Conservation (phyloP, 2,888 invertebrate species). For the Mesorhabditis spiculigera region DNA sequence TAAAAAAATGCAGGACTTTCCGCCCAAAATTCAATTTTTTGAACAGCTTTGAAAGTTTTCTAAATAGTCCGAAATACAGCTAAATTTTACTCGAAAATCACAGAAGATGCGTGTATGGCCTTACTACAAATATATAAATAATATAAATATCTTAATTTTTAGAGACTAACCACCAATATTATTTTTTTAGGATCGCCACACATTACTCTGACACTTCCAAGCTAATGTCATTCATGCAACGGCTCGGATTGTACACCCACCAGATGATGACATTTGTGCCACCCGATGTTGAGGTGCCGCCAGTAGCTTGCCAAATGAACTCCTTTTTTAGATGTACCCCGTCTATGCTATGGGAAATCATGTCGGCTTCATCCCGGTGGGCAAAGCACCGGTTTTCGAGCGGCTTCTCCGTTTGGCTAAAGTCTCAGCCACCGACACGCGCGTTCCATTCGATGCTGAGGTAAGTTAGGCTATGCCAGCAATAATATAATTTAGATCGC, state of each 20-base stretch:
- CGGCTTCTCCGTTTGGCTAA: conserved; percentile 76
- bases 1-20: neutral
- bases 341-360: conserved; percentile 82
- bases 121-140: too few species aligned
- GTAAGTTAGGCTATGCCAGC: conserved; percentile 8
- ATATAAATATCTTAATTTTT: too few species aligned
- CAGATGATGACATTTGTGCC: conserved; percentile 28
- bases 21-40: too few species aligned
- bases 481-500: conserved; percentile 66
- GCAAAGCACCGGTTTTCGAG: conserved; percentile 68
- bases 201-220: conserved; percentile 36
- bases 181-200: conserved; percentile 33
- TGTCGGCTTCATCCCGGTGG: conserved; percentile 74
- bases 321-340: conserved; percentile 60
- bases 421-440: conserved; percentile 62
- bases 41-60: too few species aligned
- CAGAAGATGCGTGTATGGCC: too few species aligned
- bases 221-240: conserved; percentile 19
- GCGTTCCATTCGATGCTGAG: conserved; percentile 45
- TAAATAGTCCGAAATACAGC: too few species aligned
- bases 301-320: neutral
- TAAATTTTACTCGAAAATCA: too few species aligned
- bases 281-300: conserved; percentile 19
- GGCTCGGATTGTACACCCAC: conserved; percentile 34
- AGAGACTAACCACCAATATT: too few species aligned